Percentiles rank a stretch among this genome's conserved stretches.
phyloP scores from a whole-genome alignment of 2,797 vertebrate species.

The Sebastes cheni region DNA sequence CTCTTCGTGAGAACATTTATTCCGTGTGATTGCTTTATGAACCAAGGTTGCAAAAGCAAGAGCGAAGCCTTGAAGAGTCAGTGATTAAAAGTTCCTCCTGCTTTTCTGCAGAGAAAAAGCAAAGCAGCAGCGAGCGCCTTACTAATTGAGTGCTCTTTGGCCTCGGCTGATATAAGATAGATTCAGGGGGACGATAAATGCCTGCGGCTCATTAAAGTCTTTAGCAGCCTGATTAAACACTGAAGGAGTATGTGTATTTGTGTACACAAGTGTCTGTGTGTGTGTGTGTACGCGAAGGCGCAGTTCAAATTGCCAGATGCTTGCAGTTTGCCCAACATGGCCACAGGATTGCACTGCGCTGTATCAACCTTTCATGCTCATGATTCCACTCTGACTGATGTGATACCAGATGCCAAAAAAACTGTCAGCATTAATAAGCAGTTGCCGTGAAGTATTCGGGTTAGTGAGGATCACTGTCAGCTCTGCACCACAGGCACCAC shows the following conservation, averaged over 20 bases:
- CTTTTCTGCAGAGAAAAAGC: constrained; percentile 30
- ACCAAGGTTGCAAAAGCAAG: constrained; percentile 12
- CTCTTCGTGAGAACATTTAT: constrained; percentile 39
- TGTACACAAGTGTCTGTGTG: neutral
- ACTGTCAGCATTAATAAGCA: constrained; percentile 44
- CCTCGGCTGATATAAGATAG: constrained; percentile 42
- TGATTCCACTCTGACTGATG: constrained; percentile 44
- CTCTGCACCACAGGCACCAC: constrained; percentile 5
- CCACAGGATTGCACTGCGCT: constrained; percentile 2
- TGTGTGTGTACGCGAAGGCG: neutral
- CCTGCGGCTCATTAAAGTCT: constrained; percentile 60
- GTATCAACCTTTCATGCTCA: constrained; percentile 16
- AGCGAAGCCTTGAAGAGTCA: constrained; percentile 3
- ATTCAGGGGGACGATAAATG: constrained; percentile 58
- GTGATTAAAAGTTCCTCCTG: constrained; percentile 40
- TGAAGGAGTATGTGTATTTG: constrained; percentile 10
- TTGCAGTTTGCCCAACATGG: constrained; percentile 13
- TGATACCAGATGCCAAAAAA: constrained; percentile 42
- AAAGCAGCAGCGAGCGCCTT: constrained; percentile 21
- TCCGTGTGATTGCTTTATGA: constrained; percentile 40
- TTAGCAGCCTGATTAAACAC: constrained; percentile 62
- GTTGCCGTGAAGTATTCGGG: constrained; percentile 30
- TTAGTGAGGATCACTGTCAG: constrained; percentile 18
- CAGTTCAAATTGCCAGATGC: constrained; percentile 10
- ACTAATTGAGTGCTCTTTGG: constrained; percentile 64